Conservation (phyloP, 35 echinoderm and acorn worm species). For the Hemicentrotus pulcherrimus region DNA sequence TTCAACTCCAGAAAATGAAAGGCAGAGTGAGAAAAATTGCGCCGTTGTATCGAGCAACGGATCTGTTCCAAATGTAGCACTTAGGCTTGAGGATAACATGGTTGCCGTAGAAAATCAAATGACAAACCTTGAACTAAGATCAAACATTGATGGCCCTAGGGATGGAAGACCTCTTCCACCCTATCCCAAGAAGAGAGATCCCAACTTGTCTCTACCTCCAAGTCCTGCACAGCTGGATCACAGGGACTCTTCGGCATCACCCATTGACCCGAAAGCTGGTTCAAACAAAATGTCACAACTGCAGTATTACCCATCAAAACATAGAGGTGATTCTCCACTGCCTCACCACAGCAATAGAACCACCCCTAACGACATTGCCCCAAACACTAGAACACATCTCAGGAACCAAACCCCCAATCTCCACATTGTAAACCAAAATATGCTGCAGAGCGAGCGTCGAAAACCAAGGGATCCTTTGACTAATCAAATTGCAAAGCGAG, state of each 20-base stretch:
- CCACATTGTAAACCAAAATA: slow-evolving; percentile 7
- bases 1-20: slow-evolving; percentile 32
- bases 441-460: neutral
- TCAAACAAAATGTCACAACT: neutral
- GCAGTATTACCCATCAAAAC: neutral
- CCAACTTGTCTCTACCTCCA: slow-evolving; percentile 40
- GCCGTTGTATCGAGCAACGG: neutral
- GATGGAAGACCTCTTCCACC: slow-evolving; percentile 6
- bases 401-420: neutral
- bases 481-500: neutral
- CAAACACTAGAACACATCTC: neutral
- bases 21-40: neutral
- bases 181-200: slow-evolving; percentile 27
- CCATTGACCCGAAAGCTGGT: neutral
- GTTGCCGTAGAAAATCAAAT: neutral
- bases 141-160: neutral
- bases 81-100: neutral
- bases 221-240: neutral
- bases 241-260: neutral
- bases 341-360: slow-evolving; percentile 14
- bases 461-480: neutral
- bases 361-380: neutral
- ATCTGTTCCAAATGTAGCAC: neutral
- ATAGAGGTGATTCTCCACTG: slow-evolving; percentile 25
- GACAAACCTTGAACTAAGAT: slow-evolving; percentile 26